Conservation (phyloP, 2,113 vertebrate species). For the Cervus canadensis region DNA sequence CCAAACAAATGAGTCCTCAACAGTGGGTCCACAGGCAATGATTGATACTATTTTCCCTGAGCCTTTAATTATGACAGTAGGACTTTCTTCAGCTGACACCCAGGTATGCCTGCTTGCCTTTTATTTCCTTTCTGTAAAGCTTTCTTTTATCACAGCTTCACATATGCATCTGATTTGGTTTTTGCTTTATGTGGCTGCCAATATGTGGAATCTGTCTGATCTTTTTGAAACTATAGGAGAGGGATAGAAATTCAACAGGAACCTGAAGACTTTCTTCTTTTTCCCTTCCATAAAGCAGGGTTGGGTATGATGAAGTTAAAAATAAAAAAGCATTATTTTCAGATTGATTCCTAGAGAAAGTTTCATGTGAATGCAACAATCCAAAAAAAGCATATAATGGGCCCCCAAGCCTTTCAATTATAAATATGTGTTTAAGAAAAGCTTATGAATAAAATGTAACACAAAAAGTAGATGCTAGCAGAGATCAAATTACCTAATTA, state of each 20-base stretch:
- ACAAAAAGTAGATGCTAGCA: neutral
- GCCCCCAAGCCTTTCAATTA: neutral
- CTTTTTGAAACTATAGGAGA: neutral
- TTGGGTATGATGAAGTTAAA: conserved; percentile 30
- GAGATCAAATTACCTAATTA: neutral
- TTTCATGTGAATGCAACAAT: conserved; percentile 20
- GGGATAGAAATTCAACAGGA: neutral
- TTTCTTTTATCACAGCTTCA: conserved; percentile 43
- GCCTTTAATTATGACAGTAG: conserved; percentile 11
- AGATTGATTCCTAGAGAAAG: neutral
- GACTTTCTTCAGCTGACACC: conserved; percentile 15
- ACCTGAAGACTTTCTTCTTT: neutral
- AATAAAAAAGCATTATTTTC: conserved; percentile 40
- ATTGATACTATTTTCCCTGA: neutral
- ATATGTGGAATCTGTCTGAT: conserved; percentile 40
- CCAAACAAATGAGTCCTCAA: neutral
- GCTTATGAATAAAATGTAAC: neutral
- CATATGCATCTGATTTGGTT: conserved; percentile 19
- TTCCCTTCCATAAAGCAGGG: neutral
- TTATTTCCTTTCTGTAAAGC: conserved; percentile 20
- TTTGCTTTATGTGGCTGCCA: neutral
- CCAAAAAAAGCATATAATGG: neutral
- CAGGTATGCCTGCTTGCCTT: neutral
- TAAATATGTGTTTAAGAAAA: neutral
- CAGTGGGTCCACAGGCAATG: neutral